These are phyloP conservation scores for Lepus timidus DNA, from an alignment of 2,113 vertebrate species.

Conservation along the genomic window DNA sequence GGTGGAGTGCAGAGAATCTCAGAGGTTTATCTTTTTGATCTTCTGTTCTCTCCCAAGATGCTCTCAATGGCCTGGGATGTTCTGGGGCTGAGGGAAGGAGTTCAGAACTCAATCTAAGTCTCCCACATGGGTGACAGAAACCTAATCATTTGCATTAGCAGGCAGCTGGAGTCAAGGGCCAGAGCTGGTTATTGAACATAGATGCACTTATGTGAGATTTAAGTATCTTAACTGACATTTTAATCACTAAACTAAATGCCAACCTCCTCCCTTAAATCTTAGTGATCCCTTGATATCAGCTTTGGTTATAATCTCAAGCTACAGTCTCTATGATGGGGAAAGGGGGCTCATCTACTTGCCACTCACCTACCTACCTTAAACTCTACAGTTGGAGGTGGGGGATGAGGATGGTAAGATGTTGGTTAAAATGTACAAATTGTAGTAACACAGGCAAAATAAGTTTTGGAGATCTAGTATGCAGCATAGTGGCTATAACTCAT, in stretches of 20 bases:
- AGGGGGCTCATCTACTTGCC: background rate
- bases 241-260: too few relatives aligned
- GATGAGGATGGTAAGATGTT: background rate
- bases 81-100: too few relatives aligned
- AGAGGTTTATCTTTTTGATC: background rate
- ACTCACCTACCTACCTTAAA: background rate
- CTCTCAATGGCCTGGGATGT: too few relatives aligned
- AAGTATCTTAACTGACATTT: too few relatives aligned
- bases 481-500: background rate
- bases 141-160: too few relatives aligned
- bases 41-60: too few relatives aligned
- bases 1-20: background rate
- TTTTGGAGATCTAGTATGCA: background rate
- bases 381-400: background rate
- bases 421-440: background rate
- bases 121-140: too few relatives aligned
- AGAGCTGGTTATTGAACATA: too few relatives aligned
- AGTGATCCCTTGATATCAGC: background rate
- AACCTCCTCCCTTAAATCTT: background rate
- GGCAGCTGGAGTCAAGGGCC: too few relatives aligned
- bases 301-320: background rate
- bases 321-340: background rate
- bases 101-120: too few relatives aligned
- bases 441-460: background rate
- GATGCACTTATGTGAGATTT: too few relatives aligned